Evolutionary conservation across 2,113 vertebrate genomes (phyloP).

Genomic region (Scophthalmus maximus): DNA sequence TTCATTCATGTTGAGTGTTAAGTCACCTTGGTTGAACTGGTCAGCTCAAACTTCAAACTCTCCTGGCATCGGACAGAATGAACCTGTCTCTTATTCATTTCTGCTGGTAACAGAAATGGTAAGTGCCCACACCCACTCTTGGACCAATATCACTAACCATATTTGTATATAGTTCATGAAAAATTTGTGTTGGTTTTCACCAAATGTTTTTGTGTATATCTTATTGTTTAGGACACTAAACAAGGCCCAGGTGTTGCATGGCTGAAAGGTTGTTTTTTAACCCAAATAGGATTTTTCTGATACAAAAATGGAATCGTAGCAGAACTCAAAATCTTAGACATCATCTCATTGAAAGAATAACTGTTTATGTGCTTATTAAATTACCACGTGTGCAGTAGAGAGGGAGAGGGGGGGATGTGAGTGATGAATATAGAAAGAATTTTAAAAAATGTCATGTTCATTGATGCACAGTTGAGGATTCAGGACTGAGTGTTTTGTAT

Average conservation of each 20-base stretch:
- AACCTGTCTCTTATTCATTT: slow-evolving; percentile 56
- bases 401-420: slow-evolving; percentile 27
- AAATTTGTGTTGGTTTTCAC: slow-evolving; percentile 15
- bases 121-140: slow-evolving; percentile 24
- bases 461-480: slow-evolving; percentile 50
- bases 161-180: slow-evolving; percentile 10
- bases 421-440: slow-evolving; percentile 23
- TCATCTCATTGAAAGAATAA: slow-evolving; percentile 26
- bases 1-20: background rate
- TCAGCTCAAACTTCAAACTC: slow-evolving; percentile 1
- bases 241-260: slow-evolving; percentile 24
- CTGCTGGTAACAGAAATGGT: slow-evolving; percentile 82
- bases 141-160: slow-evolving; percentile 63
- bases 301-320: slow-evolving; percentile 51
- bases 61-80: slow-evolving; percentile 1
- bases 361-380: slow-evolving; percentile 26
- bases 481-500: slow-evolving; percentile 45
- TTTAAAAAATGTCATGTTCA: slow-evolving; percentile 23
- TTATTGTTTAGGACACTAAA: slow-evolving; percentile 38
- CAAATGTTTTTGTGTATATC: slow-evolving; percentile 20
- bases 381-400: slow-evolving; percentile 63
- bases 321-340: slow-evolving; percentile 15
- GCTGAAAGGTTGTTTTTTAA: slow-evolving; percentile 13
- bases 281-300: slow-evolving; percentile 36
- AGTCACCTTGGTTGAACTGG: slow-evolving; percentile 2